These are phyloP conservation scores for Neoascia interrupta DNA, from an alignment of 2,888 invertebrate species.

Conservation along the genomic window DNA sequence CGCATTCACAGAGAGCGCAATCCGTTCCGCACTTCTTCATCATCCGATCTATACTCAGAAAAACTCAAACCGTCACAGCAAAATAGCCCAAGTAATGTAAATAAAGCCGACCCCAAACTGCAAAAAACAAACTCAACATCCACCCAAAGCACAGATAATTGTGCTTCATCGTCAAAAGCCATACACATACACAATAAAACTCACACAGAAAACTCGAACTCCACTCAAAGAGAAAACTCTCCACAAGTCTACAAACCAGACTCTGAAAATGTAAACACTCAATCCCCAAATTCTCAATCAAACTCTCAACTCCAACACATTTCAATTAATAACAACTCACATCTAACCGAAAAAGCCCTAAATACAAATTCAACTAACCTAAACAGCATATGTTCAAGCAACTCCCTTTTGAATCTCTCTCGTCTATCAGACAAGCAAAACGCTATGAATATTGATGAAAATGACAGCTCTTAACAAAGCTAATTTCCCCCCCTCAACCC, in stretches of 20 bases:
- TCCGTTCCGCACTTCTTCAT: not conserved
- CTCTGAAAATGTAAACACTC: not conserved
- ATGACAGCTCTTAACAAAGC: no score
- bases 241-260: not conserved
- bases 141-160: not conserved
- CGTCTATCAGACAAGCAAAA: not conserved
- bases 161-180: not conserved
- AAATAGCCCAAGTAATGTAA: not conserved
- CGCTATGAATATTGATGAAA: not conserved
- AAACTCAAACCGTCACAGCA: slow-evolving; percentile 9
- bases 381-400: not conserved
- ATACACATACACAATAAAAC: not conserved
- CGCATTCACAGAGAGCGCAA: slow-evolving; percentile 11
- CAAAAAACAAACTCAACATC: not conserved
- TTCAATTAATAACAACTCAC: not conserved
- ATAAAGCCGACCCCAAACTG: not conserved
- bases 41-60: slow-evolving; percentile 8
- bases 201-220: not conserved
- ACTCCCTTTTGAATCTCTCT: not conserved
- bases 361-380: not conserved
- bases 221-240: slow-evolving; percentile 1
- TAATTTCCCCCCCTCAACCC: no score
- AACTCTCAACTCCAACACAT: no score
- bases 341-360: not conserved
- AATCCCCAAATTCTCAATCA: not conserved